Percentiles rank a stretch among this genome's conserved stretches.
Conservation (phyloP, 2,113 vertebrate species). For the Neoarius graeffei region DNA sequence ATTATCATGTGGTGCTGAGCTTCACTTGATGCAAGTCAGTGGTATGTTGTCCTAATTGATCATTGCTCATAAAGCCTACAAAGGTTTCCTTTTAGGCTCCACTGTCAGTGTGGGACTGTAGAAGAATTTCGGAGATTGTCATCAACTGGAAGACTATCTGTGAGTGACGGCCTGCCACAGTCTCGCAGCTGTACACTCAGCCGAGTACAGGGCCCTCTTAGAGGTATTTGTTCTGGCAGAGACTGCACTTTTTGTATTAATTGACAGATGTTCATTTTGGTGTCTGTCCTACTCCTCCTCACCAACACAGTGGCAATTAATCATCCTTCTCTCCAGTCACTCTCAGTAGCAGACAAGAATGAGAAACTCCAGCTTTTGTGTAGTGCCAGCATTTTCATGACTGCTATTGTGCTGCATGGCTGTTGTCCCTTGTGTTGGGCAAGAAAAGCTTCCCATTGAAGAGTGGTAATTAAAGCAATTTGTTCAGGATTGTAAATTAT, state of each 20-base stretch:
- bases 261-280: conserved; percentile 40
- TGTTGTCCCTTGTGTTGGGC: conserved; percentile 13
- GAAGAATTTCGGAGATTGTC: neutral
- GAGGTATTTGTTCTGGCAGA: neutral
- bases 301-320: conserved; percentile 26
- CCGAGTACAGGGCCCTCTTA: conserved; percentile 20
- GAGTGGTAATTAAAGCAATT: conserved; percentile 39
- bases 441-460: neutral
- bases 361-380: conserved; percentile 33
- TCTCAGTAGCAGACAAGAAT: conserved; percentile 20
- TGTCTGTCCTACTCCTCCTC: conserved; percentile 18
- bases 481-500: conserved; percentile 28
- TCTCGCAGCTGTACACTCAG: neutral
- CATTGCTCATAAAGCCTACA: neutral
- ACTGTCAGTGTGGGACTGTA: neutral
- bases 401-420: neutral
- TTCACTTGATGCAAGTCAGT: neutral
- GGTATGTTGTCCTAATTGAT: neutral
- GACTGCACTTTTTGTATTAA: conserved; percentile 20
- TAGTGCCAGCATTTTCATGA: neutral
- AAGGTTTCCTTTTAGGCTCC: neutral
- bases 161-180: conserved; percentile 29
- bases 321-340: conserved; percentile 4
- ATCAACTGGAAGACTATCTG: neutral
- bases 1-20: neutral